Evolutionary conservation across 2,797 vertebrate genomes (phyloP), one percentile per base, ranked within the genome.

Genomic region (Chelon auratus): DNA sequence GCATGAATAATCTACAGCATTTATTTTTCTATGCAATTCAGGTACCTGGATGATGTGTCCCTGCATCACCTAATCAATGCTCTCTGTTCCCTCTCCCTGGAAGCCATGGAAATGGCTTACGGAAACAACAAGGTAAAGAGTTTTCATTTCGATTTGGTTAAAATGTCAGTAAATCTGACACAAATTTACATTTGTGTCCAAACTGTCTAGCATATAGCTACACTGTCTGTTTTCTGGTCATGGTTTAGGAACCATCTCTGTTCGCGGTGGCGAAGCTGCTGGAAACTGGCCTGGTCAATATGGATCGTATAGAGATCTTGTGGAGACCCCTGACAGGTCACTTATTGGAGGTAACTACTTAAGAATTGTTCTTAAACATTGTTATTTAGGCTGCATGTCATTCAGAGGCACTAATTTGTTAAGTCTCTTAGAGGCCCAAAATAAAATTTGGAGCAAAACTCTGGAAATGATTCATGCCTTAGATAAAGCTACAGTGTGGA

Each of bases 61-160:
- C 94, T 99, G 74, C 98, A 99, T 93, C 98, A 99, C 90, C 94
- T 99, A 92, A 99, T 99, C 92, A 99, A 99, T 40, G 97, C 98
- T 11, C 96, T 99, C 78, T 99, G 98, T 85, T 99, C 97, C 39
- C 95, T 99, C 86, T 99, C 98, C 12, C 79, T 97, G 94, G 98
- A 99, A 92, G 98, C 98, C 64, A 99, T 99, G 98, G 98, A 99
- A 89, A 99, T 99, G 98, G 97, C 97, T 57, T 99, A 96, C 84
- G 97, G 98, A 81, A 99, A 97, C 89, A 99, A 97, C 90, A 99
- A 99, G 96, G 98, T 97, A 48, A 50, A 58, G 1, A 24, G 2
- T 48, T 22, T 39, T 2, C 45, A 2, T 59, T 33, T 26, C 9
- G 0, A 4, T 72, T 58, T 50, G 33, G 15, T 54, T 42, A 1